phyloP scores from a whole-genome alignment of 2,113 vertebrate species.

The Cranoglanis bouderius region DNA sequence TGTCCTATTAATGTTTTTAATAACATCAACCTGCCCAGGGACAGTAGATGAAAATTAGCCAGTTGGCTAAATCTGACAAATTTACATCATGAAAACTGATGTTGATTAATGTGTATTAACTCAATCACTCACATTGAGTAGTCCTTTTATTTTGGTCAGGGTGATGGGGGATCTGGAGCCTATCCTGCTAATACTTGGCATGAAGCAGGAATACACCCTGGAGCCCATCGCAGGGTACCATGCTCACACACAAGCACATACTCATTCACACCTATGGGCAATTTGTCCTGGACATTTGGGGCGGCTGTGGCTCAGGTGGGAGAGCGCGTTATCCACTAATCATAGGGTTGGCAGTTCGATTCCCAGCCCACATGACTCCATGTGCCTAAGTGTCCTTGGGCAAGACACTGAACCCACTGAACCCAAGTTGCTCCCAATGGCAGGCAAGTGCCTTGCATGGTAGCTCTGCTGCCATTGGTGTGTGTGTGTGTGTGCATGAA shows the following conservation, averaged over 20 bases:
- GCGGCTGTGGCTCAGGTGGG: no score
- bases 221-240: not conserved
- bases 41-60: not conserved
- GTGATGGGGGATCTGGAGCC: not conserved
- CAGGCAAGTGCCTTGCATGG: no score
- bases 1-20: not conserved
- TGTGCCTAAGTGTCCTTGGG: no score
- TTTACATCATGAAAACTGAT: not conserved
- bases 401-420: no score
- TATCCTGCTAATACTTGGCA: not conserved
- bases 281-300: not conserved
- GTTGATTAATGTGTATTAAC: not conserved
- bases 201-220: not conserved
- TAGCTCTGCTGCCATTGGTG: no score
- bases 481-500: no score
- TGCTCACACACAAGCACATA: not conserved
- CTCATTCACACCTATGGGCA: not conserved
- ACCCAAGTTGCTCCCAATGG: no score
- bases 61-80: not conserved
- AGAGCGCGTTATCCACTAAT: no score
- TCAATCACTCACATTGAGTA: not conserved
- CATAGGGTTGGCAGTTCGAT: no score
- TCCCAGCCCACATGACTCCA: no score
- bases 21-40: not conserved
- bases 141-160: not conserved